A percentile compares a stretch with the other conserved stretches of the same genome.
Evolutionary conservation across 2,113 vertebrate species (phyloP).

Genomic region (Hemibagrus wyckioides): DNA sequence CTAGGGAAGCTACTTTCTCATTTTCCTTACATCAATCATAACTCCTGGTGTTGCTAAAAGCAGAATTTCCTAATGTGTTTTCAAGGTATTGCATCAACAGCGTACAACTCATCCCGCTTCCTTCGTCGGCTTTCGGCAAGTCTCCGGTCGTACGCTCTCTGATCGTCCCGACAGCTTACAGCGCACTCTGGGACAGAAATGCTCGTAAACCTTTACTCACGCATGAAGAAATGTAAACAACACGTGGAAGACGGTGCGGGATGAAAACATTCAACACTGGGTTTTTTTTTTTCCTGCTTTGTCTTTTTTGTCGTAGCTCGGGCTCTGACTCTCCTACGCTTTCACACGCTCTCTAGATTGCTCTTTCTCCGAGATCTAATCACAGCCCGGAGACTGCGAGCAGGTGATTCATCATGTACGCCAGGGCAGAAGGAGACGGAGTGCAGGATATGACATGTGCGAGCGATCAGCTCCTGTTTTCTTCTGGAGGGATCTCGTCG

Average conservation of each 20-base stretch:
- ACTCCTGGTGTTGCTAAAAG: slow-evolving; percentile 29
- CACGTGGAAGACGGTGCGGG: not conserved
- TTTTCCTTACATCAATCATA: slow-evolving; percentile 5
- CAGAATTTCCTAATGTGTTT: slow-evolving; percentile 32
- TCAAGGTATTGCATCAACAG: slow-evolving; percentile 36
- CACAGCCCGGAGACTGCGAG: slow-evolving; percentile 38
- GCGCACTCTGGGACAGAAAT: not conserved
- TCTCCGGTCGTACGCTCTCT: not conserved
- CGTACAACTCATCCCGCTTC: not conserved
- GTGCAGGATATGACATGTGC: slow-evolving; percentile 33
- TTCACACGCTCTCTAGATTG: slow-evolving; percentile 30
- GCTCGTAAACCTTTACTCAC: not conserved
- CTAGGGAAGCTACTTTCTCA: not conserved
- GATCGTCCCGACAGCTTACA: not conserved
- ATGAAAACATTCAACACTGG: not conserved
- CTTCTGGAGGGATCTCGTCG: not conserved
- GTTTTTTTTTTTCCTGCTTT: not conserved
- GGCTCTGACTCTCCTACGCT: slow-evolving; percentile 6
- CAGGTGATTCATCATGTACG: slow-evolving; percentile 42
- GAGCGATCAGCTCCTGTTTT: slow-evolving; percentile 30
- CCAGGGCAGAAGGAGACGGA: slow-evolving; percentile 36
- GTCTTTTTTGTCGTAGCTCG: slow-evolving; percentile 18
- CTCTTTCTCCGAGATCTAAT: slow-evolving; percentile 46
- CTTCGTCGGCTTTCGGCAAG: not conserved
- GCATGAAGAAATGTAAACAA: not conserved